These are phyloP conservation scores for Xiphophorus hellerii DNA, from an alignment of 2,113 vertebrate species.

Conservation along the genomic window DNA sequence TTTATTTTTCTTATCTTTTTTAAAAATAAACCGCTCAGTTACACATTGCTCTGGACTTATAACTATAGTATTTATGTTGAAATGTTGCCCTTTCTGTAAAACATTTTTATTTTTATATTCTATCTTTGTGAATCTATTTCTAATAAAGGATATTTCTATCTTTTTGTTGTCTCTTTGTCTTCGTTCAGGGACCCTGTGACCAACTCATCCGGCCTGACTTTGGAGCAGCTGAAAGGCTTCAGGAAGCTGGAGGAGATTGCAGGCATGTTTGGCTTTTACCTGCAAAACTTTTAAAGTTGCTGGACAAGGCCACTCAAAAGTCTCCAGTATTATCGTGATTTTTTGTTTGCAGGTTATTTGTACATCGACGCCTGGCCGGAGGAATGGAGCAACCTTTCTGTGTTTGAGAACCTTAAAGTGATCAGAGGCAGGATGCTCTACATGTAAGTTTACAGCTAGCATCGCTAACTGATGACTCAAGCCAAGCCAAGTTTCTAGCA, in stretches of 20 bases:
- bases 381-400: conserved; percentile 77
- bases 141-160: no score
- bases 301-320: not conserved
- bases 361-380: conserved; percentile 92
- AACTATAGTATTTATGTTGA: no score
- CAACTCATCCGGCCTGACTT: conserved; percentile 79
- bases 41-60: no score
- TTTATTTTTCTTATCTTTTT: no score
- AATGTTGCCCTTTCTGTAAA: no score
- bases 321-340: not conserved
- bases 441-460: conserved; percentile 79
- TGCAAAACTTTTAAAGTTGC: not conserved
- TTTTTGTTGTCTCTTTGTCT: not conserved
- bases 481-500: not conserved
- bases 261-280: conserved; percentile 73
- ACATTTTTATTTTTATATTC: no score
- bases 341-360: conserved; percentile 85
- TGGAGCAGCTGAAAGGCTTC: conserved; percentile 84
- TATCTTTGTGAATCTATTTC: no score
- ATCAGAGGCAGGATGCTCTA: conserved; percentile 91
- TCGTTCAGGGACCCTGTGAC: conserved; percentile 80
- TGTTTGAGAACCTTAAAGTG: conserved; percentile 91
- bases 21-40: no score
- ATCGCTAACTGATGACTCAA: not conserved
- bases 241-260: conserved; percentile 90